A percentile compares a stretch with the other conserved stretches of the same genome.
These are phyloP conservation scores for Myzus persicae DNA, from an alignment of 1,140 invertebrate genomes.

Conservation along the genomic window DNA sequence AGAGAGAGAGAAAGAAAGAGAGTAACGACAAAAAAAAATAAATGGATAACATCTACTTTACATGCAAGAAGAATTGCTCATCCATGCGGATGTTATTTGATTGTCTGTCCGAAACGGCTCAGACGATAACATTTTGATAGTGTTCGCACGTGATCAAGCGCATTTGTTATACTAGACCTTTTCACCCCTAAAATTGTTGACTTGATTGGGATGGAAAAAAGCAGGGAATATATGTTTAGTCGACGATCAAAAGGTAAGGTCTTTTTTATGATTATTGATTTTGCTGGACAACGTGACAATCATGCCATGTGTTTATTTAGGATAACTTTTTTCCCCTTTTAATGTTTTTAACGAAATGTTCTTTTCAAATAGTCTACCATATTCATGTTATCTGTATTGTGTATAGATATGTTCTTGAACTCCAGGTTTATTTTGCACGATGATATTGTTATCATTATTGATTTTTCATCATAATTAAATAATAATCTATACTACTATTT, in stretches of 20 bases:
- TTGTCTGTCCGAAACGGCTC: slow-evolving; percentile 47
- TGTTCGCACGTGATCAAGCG: slow-evolving; percentile 46
- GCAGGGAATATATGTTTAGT: slow-evolving; percentile 15
- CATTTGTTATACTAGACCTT: slow-evolving; percentile 50
- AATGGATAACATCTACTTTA: slow-evolving; percentile 26
- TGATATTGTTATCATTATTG: no score
- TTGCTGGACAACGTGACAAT: slow-evolving; percentile 44
- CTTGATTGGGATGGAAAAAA: slow-evolving; percentile 42
- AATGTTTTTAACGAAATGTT: background rate
- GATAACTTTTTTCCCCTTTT: background rate
- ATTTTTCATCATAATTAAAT: background rate
- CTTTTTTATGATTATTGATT: slow-evolving; percentile 30
- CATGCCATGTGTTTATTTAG: slow-evolving; percentile 38
- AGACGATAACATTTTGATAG: slow-evolving; percentile 42
- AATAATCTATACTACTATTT: background rate
- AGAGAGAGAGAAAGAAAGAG: background rate
- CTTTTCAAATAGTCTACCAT: background rate
- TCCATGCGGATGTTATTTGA: slow-evolving; percentile 50
- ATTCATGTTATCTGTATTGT: background rate
- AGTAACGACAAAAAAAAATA: slow-evolving; percentile 7
- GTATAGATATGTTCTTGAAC: background rate
- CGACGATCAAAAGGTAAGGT: slow-evolving; percentile 32
- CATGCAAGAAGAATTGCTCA: slow-evolving; percentile 36
- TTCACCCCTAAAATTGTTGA: slow-evolving; percentile 46
- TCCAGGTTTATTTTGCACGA: background rate